Percentiles rank a stretch among this genome's conserved stretches.
Conservation (phyloP, 2,888 invertebrate species). For the Zhengitettix transpicula region DNA sequence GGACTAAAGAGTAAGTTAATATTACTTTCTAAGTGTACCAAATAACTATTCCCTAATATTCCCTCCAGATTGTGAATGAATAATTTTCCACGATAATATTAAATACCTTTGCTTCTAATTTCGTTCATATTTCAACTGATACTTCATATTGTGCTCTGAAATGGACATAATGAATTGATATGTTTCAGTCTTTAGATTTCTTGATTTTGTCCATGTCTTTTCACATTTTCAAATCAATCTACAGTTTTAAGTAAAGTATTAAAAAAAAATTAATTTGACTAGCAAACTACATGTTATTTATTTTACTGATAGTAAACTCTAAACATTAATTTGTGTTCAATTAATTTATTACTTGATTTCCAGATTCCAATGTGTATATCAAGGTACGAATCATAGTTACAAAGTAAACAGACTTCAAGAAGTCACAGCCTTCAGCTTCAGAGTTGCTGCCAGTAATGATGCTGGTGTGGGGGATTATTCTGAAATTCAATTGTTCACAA, state of each 20-base stretch:
- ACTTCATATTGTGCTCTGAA: too few relatives aligned
- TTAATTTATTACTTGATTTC: not conserved
- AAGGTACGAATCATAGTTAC: conserved; percentile 59
- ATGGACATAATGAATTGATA: too few relatives aligned
- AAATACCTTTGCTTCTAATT: not conserved
- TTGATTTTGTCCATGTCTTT: too few relatives aligned
- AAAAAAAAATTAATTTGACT: too few relatives aligned
- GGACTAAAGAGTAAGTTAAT: conserved; percentile 22
- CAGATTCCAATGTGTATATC: conserved; percentile 51
- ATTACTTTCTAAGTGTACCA: not conserved
- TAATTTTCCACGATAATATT: not conserved
- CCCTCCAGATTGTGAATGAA: not conserved
- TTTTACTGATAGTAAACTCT: too few relatives aligned
- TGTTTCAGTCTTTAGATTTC: too few relatives aligned
- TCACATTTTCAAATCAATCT: too few relatives aligned
- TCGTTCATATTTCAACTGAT: too few relatives aligned
- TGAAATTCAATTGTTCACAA: conserved; percentile 48
- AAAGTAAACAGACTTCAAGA: conserved; percentile 74
- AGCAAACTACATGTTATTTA: too few relatives aligned
- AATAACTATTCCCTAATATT: too few relatives aligned
- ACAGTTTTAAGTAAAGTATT: too few relatives aligned
- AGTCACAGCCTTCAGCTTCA: conserved; percentile 63
- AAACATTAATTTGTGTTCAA: too few relatives aligned
- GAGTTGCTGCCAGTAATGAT: conserved; percentile 71
- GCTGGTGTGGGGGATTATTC: conserved; percentile 73